phyloP scores from a whole-genome alignment of 1,140 invertebrate species.

The Dreissena rostriformis region DNA sequence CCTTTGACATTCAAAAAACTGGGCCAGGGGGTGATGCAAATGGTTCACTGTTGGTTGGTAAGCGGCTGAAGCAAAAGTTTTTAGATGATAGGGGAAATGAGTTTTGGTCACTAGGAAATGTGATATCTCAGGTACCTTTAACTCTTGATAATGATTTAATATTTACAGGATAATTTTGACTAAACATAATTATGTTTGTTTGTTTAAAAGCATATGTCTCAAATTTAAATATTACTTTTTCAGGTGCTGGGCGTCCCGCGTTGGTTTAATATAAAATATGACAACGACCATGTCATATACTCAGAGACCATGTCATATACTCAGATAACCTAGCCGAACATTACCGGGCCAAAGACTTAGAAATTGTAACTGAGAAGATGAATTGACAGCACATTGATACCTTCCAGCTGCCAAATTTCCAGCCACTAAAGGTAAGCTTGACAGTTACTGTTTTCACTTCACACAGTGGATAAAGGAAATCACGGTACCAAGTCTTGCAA shows the following conservation, averaged over 20 bases:
- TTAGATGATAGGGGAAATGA: neutral
- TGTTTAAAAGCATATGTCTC: neutral
- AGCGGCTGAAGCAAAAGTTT: constrained; percentile 27
- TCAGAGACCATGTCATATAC: neutral
- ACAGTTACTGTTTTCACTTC: neutral
- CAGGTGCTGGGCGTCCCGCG: neutral
- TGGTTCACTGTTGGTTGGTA: constrained; percentile 5
- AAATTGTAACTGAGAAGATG: neutral
- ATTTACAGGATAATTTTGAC: neutral
- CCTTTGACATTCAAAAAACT: constrained; percentile 4
- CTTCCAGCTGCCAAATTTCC: neutral
- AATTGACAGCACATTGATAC: neutral
- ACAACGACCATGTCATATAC: neutral
- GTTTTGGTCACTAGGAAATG: constrained; percentile 14
- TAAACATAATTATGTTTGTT: neutral
- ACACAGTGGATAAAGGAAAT: neutral
- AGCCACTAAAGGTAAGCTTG: neutral
- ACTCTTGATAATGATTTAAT: neutral
- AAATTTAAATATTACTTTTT: neutral
- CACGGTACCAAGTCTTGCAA: neutral
- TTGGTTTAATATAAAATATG: neutral
- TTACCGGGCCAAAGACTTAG: neutral
- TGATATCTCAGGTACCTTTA: constrained; percentile 35
- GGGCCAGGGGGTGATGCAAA: neutral
- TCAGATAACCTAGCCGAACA: neutral